Evolutionary conservation across 2,888 invertebrate species (phyloP), one percentile per base, ranked within the genome.

Genomic region (Enchytraeus crypticus): DNA sequence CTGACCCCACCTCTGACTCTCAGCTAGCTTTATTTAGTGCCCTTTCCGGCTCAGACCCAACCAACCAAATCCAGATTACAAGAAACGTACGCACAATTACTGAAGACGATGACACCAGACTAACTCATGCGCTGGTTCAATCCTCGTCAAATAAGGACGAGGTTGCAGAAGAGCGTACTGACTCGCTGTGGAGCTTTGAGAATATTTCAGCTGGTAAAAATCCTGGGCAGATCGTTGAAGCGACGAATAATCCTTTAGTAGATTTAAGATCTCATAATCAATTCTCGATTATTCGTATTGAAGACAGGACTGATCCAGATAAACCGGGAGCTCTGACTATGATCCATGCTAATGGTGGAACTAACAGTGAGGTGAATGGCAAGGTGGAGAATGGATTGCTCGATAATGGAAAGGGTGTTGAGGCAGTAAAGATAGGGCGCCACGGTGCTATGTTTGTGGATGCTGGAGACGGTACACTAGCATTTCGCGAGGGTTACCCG

Each of bases 271-370:
- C 38, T 55, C 64, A 58, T 49, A 53, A 64, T 33, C 62, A 66
- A 60, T 65, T 67, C 53, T 67, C 67, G n/a, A 43, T 67, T 18
- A 53, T 66, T n/a, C 58, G 66, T 26, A 51, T 66, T 18, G 60
- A 66, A 51, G 63, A 63, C 43, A 53, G 53, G 33, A 59, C 62
- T 5, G 60, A 66, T 45, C 66, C 66, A 23, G 51, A 49, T 2
- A n/a, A n/a, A n/a, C 30, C 51, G 14, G 29, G 60, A 21, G 58
- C 64, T 18, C 32, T 66, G n/a, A 58, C 64, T 32, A 62, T 66
- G 60, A 53, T 66, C 27, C 58, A 65, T 51, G 58, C 64, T 5
- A 54, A 56, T 18, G 33, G 33, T 18, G 59, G 56, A 56, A 2
- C 4, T 27, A 32, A 27, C 18, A 53, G 53, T 23, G 53, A 30